phyloP scores from a whole-genome alignment of 2,888 invertebrate genomes.

The Pterobdella sp. region DNA sequence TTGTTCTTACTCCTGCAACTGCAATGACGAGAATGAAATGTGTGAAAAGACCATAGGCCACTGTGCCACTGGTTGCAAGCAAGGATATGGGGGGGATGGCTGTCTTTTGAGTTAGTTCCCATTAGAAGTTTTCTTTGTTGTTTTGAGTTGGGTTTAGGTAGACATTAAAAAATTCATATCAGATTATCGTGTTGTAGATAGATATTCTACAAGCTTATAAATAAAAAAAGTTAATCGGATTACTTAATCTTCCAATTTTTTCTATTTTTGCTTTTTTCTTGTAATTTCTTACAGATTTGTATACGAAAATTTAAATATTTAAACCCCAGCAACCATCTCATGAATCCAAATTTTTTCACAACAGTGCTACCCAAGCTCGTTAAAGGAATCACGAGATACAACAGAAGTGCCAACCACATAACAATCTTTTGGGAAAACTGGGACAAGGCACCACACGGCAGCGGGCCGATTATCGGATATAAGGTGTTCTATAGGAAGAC shows the following conservation, averaged over 20 bases:
- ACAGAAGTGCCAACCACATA: constrained; percentile 30
- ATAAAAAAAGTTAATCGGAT: too few species aligned
- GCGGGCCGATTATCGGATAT: constrained; percentile 35
- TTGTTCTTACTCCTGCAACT: constrained; percentile 46
- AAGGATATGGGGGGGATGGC: constrained; percentile 44
- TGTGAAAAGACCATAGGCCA: constrained; percentile 46
- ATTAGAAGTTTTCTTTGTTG: too few species aligned
- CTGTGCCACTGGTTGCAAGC: constrained; percentile 44
- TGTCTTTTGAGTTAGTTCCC: constrained; percentile 45
- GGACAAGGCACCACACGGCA: constrained; percentile 30
- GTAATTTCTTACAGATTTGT: too few species aligned
- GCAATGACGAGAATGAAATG: constrained; percentile 41
- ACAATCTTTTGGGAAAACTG: constrained; percentile 35
- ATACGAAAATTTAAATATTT: too few species aligned
- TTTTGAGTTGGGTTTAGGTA: too few species aligned
- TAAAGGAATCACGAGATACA: constrained; percentile 24
- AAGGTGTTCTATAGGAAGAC: constrained; percentile 32
- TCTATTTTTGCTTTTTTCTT: too few species aligned
- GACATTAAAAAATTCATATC: too few species aligned
- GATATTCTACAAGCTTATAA: too few species aligned
- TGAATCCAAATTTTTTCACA: neutral
- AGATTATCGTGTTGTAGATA: too few species aligned
- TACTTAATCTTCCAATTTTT: too few species aligned
- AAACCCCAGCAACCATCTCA: too few species aligned
- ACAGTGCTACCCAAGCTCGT: constrained; percentile 35